Evolutionary conservation across 2,888 invertebrate species (phyloP), one percentile per base, ranked within the genome.

Genomic region (Aphidius colemani): DNA sequence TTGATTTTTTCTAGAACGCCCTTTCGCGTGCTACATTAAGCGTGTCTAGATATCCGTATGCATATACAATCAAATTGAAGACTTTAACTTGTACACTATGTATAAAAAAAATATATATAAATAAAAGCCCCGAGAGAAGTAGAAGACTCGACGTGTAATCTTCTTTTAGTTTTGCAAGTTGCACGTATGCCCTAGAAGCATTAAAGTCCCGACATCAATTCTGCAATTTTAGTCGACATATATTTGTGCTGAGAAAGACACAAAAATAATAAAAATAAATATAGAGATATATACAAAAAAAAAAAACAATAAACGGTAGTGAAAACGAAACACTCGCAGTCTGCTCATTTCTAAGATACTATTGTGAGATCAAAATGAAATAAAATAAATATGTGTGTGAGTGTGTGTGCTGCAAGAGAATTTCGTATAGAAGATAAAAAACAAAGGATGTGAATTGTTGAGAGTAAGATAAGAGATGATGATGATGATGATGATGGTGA

Each of bases 171-270:
- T 69, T 63, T 66, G 67, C 64, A 69, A 64, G 64, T 63, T 64
- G 61, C 68, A 66, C 66, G 66, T 70, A 76, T 75, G 74, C 74
- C 74, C 75, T 72, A 72, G 75, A 75, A 76, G 75, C 75, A 78
- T 78, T 76, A 72, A 72, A 75, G 73, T 74, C 71, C 70, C 73
- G 70, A 70, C 74, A 74, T 76, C 74, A 75, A 75, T 71, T 71
- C 71, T 71, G 60, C 30, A 30, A 30, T 30, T 30, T 30, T 30
- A 30, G 1, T 30, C 30, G 50, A 61, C 45, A 57, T 40, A 53
- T 18, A 41, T 18, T 18, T 43, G 8, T n/a, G 11, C 53, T 11
- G 40, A 53, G 7, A 10, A 10, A 39, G 6, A 30, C 41, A 53
- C 53, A n/a, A 9, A 45, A 61, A 53, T 49, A 18, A 43, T 11